Evolutionary conservation across 1,140 invertebrate genomes (phyloP), one percentile per base, ranked within the genome.

Genomic region (Panulirus ornatus): DNA sequence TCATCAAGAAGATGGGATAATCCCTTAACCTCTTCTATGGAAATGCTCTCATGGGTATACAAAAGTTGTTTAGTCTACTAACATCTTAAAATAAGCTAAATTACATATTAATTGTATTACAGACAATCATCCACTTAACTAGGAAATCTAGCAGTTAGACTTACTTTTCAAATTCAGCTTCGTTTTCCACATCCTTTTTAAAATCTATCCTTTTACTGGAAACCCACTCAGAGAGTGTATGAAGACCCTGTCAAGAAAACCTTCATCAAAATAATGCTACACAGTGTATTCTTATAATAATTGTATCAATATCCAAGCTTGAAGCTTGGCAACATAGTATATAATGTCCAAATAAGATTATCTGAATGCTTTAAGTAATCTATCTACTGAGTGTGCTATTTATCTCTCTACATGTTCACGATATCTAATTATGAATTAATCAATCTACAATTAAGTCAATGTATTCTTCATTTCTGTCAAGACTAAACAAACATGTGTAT

Each of bases 131-230:
- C 9, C 19, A 19, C 30, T 14, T 19, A 19, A 71, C 8, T 71
- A 19, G 27, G 30, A 71, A 22, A 40, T 75, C 19, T n/a, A 34
- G 19, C 19, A 30, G 8, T 8, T 36, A 19, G n/a, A 73, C 83
- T 75, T 73, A 85, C 83, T 85, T 85, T 30, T 22, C 34, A 63
- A 85, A 85, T 27, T 85, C 66, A 51, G 44, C 70, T 30, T 85
- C 47, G 19, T 19, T 54, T 36, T 85, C 66, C 40, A 85, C 63
- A 51, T 85, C 83, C 44, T 85, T 85, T 40, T 71, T 66, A 51
- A 85, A 85, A 51, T 85, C 66, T 2, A 85, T 30, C 83, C 75
- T 85, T 27, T 85, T 85, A 16, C 9, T 73, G 42, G 83, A 73
- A 9, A 85, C 83, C 83, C 63, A 85, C 27, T 85, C 66, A 47